phyloP scores from a whole-genome alignment of 2,888 invertebrate genomes.

The Agonopterix arenella region DNA sequence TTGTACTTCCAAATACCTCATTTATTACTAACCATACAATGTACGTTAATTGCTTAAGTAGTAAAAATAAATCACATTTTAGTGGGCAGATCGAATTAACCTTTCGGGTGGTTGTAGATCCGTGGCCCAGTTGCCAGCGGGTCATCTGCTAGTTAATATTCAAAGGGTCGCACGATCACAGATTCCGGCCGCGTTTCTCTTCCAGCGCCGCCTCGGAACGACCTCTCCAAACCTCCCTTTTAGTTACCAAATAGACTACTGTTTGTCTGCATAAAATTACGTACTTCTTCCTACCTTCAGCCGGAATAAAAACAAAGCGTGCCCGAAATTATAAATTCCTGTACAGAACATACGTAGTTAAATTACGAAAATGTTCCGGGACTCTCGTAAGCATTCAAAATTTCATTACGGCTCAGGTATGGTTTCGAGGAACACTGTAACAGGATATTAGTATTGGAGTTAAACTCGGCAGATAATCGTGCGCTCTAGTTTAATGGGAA shows the following conservation, averaged over 20 bases:
- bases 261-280: constrained; percentile 21
- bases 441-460: not conserved
- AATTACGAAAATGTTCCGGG: no score
- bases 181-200: constrained; percentile 60
- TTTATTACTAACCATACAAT: no score
- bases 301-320: constrained; percentile 11
- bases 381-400: constrained; percentile 11
- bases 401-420: constrained; percentile 22
- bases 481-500: not conserved
- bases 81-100: constrained; percentile 54
- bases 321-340: constrained; percentile 8
- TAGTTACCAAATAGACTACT: constrained; percentile 38
- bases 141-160: constrained; percentile 72
- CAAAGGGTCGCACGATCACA: constrained; percentile 65
- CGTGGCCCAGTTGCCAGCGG: constrained; percentile 55
- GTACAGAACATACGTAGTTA: not conserved
- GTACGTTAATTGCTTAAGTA: constrained; percentile 2
- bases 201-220: constrained; percentile 34
- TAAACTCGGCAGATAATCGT: not conserved
- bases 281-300: constrained; percentile 1
- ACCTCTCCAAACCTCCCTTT: constrained; percentile 41
- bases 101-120: constrained; percentile 51
- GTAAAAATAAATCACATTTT: constrained; percentile 9
- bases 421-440: constrained; percentile 23
- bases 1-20: no score